A percentile compares a stretch with the other conserved stretches of the same genome.
phyloP scores from a whole-genome alignment of 2,888 invertebrate species.

The Dinocampus coccinellae region DNA sequence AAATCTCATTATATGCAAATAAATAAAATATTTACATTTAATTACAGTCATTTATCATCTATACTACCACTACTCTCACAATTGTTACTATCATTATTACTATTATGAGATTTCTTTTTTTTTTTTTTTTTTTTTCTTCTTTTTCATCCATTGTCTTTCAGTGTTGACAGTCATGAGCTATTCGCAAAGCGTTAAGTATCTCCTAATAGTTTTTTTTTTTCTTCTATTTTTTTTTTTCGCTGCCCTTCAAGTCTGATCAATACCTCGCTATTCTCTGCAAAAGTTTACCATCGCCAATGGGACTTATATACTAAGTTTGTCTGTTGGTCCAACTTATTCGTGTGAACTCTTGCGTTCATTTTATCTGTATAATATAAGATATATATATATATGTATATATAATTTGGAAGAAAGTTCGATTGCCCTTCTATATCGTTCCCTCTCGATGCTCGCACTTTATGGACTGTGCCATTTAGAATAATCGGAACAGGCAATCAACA shows the following conservation, averaged over 20 bases:
- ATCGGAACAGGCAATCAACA: constrained; percentile 1
- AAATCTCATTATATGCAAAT: too few species aligned
- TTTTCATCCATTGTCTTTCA: too few species aligned
- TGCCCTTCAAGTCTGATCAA: background rate
- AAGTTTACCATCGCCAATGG: background rate
- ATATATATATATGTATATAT: background rate
- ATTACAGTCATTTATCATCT: too few species aligned
- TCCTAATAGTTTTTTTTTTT: background rate
- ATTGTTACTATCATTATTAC: too few species aligned
- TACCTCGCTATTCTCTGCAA: background rate
- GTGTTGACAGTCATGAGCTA: background rate
- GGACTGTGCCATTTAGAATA: background rate
- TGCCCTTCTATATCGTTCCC: background rate
- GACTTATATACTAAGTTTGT: background rate
- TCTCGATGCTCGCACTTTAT: background rate
- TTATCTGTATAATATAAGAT: background rate
- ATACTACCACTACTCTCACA: too few species aligned
- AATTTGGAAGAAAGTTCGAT: constrained; percentile 3
- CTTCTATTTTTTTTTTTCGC: background rate
- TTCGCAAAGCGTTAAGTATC: background rate
- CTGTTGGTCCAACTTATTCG: background rate
- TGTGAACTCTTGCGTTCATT: background rate
- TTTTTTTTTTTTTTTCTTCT: too few species aligned
- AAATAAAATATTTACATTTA: too few species aligned
- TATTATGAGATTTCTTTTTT: too few species aligned